phyloP scores from a whole-genome alignment of 23 tunicate genomes.

The Diplosoma virens region DNA sequence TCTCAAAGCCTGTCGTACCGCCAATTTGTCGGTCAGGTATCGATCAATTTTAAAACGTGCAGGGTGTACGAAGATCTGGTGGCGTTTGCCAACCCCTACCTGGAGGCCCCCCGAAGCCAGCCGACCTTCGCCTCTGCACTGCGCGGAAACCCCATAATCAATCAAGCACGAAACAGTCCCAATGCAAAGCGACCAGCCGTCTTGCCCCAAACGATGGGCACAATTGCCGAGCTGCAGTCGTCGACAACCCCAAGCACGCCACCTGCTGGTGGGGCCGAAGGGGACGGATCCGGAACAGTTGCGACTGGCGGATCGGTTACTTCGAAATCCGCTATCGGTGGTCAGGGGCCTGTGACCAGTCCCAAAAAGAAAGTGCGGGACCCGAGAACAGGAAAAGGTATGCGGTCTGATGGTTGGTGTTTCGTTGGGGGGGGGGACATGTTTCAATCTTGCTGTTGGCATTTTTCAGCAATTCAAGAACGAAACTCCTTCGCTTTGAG shows the following conservation, averaged over 20 bases:
- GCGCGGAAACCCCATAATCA: slow-evolving; percentile 17
- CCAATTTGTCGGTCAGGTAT: too few species aligned
- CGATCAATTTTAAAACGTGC: too few species aligned
- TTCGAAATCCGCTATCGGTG: not conserved
- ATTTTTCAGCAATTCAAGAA: slow-evolving; percentile 73
- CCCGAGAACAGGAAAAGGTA: slow-evolving; percentile 94
- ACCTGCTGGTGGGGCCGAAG: slow-evolving; percentile 29
- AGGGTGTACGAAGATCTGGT: slow-evolving; percentile 75
- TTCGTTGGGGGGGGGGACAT: too few species aligned
- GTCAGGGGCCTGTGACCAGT: slow-evolving; percentile 15
- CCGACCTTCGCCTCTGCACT: slow-evolving; percentile 70
- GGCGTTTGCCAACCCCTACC: slow-evolving; percentile 62
- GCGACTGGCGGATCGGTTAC: slow-evolving; percentile 44
- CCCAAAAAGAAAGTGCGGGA: slow-evolving; percentile 75
- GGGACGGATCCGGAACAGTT: slow-evolving; percentile 21
- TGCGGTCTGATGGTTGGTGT: not conserved
- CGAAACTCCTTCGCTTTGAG: slow-evolving; percentile 79
- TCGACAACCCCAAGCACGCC: slow-evolving; percentile 57
- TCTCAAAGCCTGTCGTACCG: too few species aligned
- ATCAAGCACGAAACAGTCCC: slow-evolving; percentile 45
- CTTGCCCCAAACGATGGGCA: slow-evolving; percentile 16
- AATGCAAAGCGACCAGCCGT: slow-evolving; percentile 19
- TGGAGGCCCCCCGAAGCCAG: slow-evolving; percentile 31
- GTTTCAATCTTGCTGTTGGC: not conserved
- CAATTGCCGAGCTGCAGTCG: slow-evolving; percentile 31